Conservation (phyloP, 1,140 invertebrate genomes). For the Contarinia nasturtii region DNA sequence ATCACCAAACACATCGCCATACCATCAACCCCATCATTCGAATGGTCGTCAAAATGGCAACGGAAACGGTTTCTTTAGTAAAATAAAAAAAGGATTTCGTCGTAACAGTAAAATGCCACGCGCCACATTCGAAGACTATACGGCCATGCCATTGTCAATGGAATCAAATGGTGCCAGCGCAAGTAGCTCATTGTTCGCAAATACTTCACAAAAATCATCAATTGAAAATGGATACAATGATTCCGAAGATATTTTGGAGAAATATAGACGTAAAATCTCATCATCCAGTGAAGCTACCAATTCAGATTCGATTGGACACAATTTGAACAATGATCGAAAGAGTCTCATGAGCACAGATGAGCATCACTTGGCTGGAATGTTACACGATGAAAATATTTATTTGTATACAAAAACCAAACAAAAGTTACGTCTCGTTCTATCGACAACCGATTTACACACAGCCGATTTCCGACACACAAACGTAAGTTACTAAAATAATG, state of each 20-base stretch:
- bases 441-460: conserved; percentile 51
- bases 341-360: background rate
- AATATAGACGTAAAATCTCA: conserved; percentile 70
- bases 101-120: conserved; percentile 28
- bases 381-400: background rate
- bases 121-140: conserved; percentile 26
- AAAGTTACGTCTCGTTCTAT: conserved; percentile 79
- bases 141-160: conserved; percentile 15
- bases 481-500: conserved; percentile 5
- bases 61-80: conserved; percentile 40
- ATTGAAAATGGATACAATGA: conserved; percentile 5
- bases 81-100: conserved; percentile 42
- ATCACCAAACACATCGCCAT: conserved; percentile 7
- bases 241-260: conserved; percentile 83
- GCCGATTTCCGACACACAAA: conserved; percentile 21
- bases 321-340: background rate
- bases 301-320: conserved; percentile 18
- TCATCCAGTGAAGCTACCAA: conserved; percentile 32
- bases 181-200: background rate
- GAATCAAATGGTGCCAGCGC: background rate
- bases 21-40: background rate
- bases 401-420: conserved; percentile 75
- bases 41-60: background rate
- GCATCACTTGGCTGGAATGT: background rate
- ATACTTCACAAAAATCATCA: background rate